Base-by-base conservation (phyloP, 1,140 invertebrate genomes). In the Aphidius ervi region DNA sequence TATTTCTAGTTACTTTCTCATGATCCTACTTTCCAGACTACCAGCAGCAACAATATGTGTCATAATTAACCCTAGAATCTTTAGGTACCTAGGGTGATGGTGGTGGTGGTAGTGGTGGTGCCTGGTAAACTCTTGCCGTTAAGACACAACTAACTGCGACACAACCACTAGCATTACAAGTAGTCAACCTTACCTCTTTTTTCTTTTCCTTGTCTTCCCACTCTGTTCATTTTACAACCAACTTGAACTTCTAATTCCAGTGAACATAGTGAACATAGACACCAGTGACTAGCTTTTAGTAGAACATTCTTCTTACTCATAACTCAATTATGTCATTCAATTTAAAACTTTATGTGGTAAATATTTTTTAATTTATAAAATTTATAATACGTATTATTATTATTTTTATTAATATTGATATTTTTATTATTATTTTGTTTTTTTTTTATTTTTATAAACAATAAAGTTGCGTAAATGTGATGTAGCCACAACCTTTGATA, bases 261-360 rank as follows among this genome's bases (percentile, higher is more conserved):
- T 43, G 48, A 50, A 59, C 46, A 59, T 49, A 50, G 39, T 43
- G 48, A 50, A 59, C 46, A 59, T 49, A 52, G 57, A 50, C 47
- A 52, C 47, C 48, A 42, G 31, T 7, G 8, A 20, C 39, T 49
- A 20, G 46, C 47, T 45, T 46, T 57, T 48, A 46, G 46, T 40
- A 57, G 9, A 57, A 47, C 10, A 48, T 9, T 48, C 37, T 31
- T 31, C 23, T 31, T 31, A 31, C 23, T 9, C 9, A 9, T 57
- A 42, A 59, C 47, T 45, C 57, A 59, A 50, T 45, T 52, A 50
- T 56, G 43, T 54, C 40, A 41, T 54, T 54, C 40, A 54, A 2
- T n/a, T 41, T n/a, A 31, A 31, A 31, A 31, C 23, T 31, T 31
- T 31, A 31, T 31, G 4, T 1, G 23, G 4, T 31, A 31, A 31